A percentile compares a stretch with the other conserved stretches of the same genome.
Evolutionary conservation across 2,113 vertebrate species (phyloP).

Genomic region (Oryzias celebensis): DNA sequence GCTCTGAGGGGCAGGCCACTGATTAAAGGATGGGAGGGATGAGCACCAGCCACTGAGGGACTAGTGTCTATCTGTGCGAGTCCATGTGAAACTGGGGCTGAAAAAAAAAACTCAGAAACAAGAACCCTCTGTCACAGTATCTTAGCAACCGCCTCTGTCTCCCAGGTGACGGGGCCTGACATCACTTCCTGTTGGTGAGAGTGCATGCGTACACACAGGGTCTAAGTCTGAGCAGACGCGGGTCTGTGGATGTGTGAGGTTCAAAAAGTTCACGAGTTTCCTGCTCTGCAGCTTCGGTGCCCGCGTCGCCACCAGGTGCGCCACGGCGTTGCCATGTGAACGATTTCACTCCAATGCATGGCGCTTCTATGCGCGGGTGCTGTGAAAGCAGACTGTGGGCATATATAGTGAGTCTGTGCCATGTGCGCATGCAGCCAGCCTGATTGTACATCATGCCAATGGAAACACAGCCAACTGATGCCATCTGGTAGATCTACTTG

Average conservation of each 20-base stretch:
- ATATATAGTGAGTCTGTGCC: constrained; percentile 20
- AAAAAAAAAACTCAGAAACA: constrained; percentile 68
- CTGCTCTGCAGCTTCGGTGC: constrained; percentile 1
- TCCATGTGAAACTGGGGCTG: constrained; percentile 58
- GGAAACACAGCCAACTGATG: constrained; percentile 70
- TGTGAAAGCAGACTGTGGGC: constrained; percentile 10
- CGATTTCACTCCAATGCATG: no score
- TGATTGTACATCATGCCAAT: constrained; percentile 64
- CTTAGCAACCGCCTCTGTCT: constrained; percentile 81
- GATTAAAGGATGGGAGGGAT: constrained; percentile 62
- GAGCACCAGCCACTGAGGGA: constrained; percentile 64
- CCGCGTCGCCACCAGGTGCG: neutral
- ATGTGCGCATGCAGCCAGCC: constrained; percentile 65
- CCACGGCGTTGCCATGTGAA: neutral
- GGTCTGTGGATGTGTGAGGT: neutral
- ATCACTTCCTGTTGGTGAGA: constrained; percentile 78
- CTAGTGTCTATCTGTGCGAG: constrained; percentile 67
- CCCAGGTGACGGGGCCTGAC: constrained; percentile 78
- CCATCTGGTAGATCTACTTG: constrained; percentile 82
- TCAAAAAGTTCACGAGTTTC: constrained; percentile 13
- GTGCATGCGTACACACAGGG: constrained; percentile 44
- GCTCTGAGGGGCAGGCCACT: constrained; percentile 44
- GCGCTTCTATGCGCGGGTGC: neutral
- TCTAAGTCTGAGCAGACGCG: constrained; percentile 21
- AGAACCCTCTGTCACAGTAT: constrained; percentile 80